Evolutionary conservation across 2,113 vertebrate species (phyloP).

Genomic region (Petrocephalus microphthalmus): DNA sequence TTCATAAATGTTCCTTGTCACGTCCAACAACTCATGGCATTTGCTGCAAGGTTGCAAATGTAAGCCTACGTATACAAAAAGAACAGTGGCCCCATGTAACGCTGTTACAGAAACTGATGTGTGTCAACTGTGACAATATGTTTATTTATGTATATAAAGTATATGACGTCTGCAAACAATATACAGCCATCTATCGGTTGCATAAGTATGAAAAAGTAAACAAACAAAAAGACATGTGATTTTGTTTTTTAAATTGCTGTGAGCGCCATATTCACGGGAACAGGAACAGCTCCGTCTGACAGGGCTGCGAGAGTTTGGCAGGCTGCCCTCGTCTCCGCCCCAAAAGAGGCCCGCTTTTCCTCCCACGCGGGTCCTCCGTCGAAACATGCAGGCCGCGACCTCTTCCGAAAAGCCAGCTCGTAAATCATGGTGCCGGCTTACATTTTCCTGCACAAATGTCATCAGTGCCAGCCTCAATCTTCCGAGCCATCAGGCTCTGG

Average conservation of each 20-base stretch:
- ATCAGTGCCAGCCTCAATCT: not conserved
- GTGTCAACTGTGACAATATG: not conserved
- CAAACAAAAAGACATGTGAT: not conserved
- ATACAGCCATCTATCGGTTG: not conserved
- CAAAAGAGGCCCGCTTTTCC: conserved; percentile 42
- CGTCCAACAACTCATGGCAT: not conserved
- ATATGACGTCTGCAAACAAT: not conserved
- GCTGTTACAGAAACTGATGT: not conserved
- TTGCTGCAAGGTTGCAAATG: not conserved
- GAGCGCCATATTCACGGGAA: not conserved
- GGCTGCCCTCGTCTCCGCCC: not conserved
- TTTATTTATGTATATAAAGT: not conserved
- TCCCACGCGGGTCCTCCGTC: conserved; percentile 32
- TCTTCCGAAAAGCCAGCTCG: conserved; percentile 28
- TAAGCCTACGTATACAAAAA: not conserved
- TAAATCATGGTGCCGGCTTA: conserved; percentile 47
- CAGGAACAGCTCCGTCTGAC: not conserved
- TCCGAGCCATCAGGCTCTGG: not conserved
- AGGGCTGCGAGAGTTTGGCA: not conserved
- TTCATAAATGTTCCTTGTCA: not conserved
- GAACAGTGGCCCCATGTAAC: not conserved
- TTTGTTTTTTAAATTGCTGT: not conserved
- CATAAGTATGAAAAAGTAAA: not conserved
- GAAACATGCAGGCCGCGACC: conserved; percentile 39
- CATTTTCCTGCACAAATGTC: conserved; percentile 28